A percentile compares a stretch with the other conserved stretches of the same genome.
phyloP scores from a whole-genome alignment of 2,888 invertebrate genomes.

The Drosophila antonietae region DNA sequence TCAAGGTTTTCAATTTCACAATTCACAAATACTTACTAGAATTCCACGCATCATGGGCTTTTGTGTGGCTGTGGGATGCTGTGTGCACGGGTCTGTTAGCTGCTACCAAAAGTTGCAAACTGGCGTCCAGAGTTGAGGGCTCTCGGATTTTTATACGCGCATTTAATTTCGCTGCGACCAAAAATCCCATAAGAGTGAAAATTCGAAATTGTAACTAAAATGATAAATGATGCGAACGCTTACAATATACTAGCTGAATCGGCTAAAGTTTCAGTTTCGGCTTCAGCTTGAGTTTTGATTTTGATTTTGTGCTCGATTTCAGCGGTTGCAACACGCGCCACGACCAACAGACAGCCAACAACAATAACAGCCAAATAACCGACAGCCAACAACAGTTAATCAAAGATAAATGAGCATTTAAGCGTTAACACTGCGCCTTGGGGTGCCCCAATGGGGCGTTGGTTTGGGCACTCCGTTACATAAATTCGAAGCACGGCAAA shows the following conservation, averaged over 20 bases:
- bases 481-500: constrained; percentile 49
- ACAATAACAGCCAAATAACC: constrained; percentile 3
- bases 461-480: constrained; percentile 58
- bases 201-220: constrained; percentile 51
- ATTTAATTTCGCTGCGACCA: constrained; percentile 33
- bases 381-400: constrained; percentile 58
- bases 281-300: constrained; percentile 44
- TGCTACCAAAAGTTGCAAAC: constrained; percentile 50
- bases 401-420: constrained; percentile 71
- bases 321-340: constrained; percentile 60
- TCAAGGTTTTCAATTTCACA: constrained; percentile 9
- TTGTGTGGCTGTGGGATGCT: constrained; percentile 12
- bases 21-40: constrained; percentile 61
- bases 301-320: constrained; percentile 41
- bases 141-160: constrained; percentile 62
- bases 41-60: constrained; percentile 87
- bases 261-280: constrained; percentile 48
- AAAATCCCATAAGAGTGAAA: constrained; percentile 47
- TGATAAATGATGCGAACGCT: constrained; percentile 70
- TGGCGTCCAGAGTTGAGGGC: constrained; percentile 40
- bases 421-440: constrained; percentile 59
- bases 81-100: constrained; percentile 32
- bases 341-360: constrained; percentile 13
- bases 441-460: constrained; percentile 63
- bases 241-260: constrained; percentile 51